Evolutionary conservation across 2,797 vertebrate species (phyloP).

Genomic region (Parauchenoglanis ngamensis): DNA sequence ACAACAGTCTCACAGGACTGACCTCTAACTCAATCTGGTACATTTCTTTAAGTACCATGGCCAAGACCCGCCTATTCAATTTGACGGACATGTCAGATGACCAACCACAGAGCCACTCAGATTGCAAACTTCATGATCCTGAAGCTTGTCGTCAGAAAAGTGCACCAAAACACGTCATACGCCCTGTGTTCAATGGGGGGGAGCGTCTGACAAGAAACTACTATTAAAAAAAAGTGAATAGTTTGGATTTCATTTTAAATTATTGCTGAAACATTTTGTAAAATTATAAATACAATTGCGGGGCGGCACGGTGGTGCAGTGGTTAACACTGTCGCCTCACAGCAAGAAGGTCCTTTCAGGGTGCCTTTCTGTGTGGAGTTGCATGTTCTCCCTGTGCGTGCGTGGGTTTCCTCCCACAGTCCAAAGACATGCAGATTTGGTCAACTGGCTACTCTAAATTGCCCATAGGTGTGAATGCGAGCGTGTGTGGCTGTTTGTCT

Average conservation of each 20-base stretch:
- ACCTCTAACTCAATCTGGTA: not conserved
- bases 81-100: not conserved
- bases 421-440: too few relatives aligned
- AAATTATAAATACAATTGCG: not conserved
- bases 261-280: not conserved
- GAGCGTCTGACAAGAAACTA: not conserved
- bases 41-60: not conserved
- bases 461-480: too few relatives aligned
- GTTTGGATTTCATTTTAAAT: not conserved
- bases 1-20: not conserved
- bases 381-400: too few relatives aligned
- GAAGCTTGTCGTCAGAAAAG: not conserved
- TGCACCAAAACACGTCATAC: not conserved
- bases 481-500: too few relatives aligned
- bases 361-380: too few relatives aligned
- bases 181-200: not conserved
- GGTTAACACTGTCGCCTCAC: too few relatives aligned
- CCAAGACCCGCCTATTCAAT: too few relatives aligned
- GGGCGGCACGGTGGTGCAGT: too few relatives aligned
- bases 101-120: not conserved
- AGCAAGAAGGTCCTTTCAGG: too few relatives aligned
- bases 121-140: not conserved
- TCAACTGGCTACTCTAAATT: too few relatives aligned
- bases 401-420: too few relatives aligned
- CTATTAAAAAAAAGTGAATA: not conserved